A percentile compares a stretch with the other conserved stretches of the same genome.
These are phyloP conservation scores for Engraulis encrasicolus DNA, from an alignment of 2,113 vertebrate genomes.

Conservation along the genomic window DNA sequence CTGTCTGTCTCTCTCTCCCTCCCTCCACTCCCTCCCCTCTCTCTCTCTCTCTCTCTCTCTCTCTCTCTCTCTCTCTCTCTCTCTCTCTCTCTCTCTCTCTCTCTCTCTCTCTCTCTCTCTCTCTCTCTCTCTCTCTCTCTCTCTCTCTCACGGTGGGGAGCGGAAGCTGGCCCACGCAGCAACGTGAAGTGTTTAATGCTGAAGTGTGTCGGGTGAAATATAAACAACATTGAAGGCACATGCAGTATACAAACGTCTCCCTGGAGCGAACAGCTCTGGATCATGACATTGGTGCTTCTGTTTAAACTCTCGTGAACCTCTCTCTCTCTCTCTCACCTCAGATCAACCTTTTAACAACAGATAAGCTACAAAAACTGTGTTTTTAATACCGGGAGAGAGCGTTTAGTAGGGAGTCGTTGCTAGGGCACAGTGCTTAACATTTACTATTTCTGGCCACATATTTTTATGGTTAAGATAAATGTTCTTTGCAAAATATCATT, in stretches of 20 bases:
- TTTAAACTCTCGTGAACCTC: neutral
- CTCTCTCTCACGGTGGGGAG: too few species aligned
- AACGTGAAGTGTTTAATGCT: constrained; percentile 29
- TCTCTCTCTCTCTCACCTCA: constrained; percentile 3
- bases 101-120: too few species aligned
- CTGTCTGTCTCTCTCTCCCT: too few species aligned
- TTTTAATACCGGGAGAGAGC: neutral
- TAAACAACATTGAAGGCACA: constrained; percentile 32
- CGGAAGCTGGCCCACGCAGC: constrained; percentile 29
- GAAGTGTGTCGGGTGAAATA: constrained; percentile 35
- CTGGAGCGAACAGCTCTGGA: constrained; percentile 25
- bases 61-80: too few species aligned
- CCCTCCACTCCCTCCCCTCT: too few species aligned
- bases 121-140: too few species aligned
- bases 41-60: too few species aligned
- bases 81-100: too few species aligned
- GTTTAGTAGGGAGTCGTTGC: neutral
- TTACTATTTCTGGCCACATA: neutral
- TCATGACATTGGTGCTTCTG: neutral
- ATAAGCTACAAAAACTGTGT: neutral
- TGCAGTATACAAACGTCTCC: constrained; percentile 37
- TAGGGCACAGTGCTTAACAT: neutral
- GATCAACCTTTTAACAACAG: neutral
- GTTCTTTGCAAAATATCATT: neutral
- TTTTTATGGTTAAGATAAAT: neutral